phyloP scores from a whole-genome alignment of 2,113 vertebrate genomes.

The Sciurus niger region DNA sequence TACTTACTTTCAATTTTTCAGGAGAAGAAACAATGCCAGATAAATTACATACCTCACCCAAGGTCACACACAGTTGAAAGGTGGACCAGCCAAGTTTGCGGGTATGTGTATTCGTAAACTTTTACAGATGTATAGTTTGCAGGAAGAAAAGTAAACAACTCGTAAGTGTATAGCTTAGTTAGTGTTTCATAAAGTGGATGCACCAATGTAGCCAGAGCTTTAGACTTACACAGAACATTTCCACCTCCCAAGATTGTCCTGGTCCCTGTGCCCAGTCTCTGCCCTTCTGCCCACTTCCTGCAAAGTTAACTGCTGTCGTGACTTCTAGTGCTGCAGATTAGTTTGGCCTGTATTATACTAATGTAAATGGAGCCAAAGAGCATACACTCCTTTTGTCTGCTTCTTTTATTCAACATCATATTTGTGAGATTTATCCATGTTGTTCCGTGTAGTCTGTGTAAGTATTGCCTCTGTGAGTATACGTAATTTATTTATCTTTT shows the following conservation, averaged over 20 bases:
- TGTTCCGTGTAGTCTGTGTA: neutral
- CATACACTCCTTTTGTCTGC: neutral
- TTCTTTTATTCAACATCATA: neutral
- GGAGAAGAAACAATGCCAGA: slow-evolving; percentile 20
- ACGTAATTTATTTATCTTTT: neutral
- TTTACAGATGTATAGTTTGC: neutral
- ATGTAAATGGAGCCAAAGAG: neutral
- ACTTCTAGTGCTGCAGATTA: neutral
- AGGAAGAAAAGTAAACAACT: neutral
- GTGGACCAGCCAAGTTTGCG: neutral
- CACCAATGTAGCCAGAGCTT: neutral
- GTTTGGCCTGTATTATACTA: slow-evolving; percentile 4
- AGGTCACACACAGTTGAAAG: neutral
- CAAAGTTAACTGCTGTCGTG: neutral
- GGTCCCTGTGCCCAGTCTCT: neutral
- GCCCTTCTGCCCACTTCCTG: neutral
- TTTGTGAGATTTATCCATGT: neutral
- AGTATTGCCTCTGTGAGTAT: neutral
- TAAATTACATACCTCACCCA: neutral
- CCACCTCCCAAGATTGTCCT: neutral
- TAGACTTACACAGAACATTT: neutral
- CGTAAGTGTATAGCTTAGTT: neutral
- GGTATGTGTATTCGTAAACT: neutral
- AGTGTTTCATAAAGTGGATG: neutral
- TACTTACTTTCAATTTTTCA: slow-evolving; percentile 33